Evolutionary conservation across 2,888 invertebrate genomes (phyloP).

Genomic region (Nyleta sp.): DNA sequence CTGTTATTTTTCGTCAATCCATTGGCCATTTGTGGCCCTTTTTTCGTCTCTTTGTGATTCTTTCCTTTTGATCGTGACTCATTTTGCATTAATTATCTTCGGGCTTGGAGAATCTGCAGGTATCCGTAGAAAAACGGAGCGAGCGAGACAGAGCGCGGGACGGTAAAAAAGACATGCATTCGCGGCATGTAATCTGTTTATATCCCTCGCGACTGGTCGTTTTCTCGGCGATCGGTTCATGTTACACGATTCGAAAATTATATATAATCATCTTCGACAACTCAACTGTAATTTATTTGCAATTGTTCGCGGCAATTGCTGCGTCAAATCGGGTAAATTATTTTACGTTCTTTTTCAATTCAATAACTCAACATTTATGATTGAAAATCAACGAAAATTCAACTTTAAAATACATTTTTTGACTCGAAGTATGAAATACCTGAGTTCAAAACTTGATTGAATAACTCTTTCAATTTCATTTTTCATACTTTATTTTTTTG

Average conservation of each 20-base stretch:
- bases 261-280: constrained; percentile 62
- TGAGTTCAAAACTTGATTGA: no score
- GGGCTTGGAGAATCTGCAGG: constrained; percentile 65
- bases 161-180: constrained; percentile 69
- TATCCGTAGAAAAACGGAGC: constrained; percentile 64
- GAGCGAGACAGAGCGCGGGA: constrained; percentile 46
- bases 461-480: no score
- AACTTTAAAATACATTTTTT: no score
- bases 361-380: neutral
- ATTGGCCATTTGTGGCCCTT: constrained; percentile 24
- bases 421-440: no score
- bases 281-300: constrained; percentile 59
- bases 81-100: constrained; percentile 69
- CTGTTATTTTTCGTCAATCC: constrained; percentile 16
- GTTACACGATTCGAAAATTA: constrained; percentile 71
- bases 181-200: constrained; percentile 74
- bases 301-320: constrained; percentile 50
- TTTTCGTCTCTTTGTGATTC: constrained; percentile 47
- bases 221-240: constrained; percentile 68
- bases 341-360: constrained; percentile 4
- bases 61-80: constrained; percentile 59
- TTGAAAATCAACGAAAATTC: no score
- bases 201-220: constrained; percentile 69
- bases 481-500: no score
- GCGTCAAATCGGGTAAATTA: constrained; percentile 47